These are phyloP conservation scores for Xerus inauris DNA, from an alignment of 2,113 vertebrate genomes.

Conservation along the genomic window DNA sequence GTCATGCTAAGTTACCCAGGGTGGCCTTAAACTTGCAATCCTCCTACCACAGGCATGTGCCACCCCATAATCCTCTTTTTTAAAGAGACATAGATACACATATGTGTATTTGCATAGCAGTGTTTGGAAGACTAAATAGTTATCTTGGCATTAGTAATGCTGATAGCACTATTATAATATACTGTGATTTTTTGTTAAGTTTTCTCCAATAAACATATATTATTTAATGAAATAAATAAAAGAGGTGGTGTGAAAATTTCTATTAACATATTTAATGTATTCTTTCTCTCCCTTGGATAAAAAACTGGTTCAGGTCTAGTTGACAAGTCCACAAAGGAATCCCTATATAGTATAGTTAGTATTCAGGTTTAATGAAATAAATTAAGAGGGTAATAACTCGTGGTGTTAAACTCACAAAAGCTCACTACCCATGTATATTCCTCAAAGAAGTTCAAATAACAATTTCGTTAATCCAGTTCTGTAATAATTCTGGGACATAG, in stretches of 20 bases:
- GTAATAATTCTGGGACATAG: background rate
- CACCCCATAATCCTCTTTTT: background rate
- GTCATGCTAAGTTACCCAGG: too few species aligned
- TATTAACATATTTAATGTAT: too few species aligned
- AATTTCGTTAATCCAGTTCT: background rate
- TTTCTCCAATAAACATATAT: background rate
- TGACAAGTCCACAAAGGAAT: too few species aligned
- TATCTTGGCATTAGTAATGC: background rate
- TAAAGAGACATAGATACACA: background rate
- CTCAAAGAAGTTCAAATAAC: slow-evolving; percentile 24
- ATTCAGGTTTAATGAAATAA: too few species aligned
- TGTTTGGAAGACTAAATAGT: background rate
- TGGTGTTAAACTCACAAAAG: slow-evolving; percentile 24
- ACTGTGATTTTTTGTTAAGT: background rate
- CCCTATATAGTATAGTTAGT: too few species aligned
- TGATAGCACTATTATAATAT: background rate
- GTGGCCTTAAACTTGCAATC: too few species aligned
- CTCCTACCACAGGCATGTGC: too few species aligned
- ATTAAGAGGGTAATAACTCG: background rate
- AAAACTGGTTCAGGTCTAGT: too few species aligned
- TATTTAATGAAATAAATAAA: slow-evolving; percentile 23
- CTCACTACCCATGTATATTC: background rate
- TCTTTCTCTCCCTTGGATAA: too few species aligned
- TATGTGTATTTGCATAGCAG: background rate
- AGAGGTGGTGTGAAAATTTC: too few species aligned